Evolutionary conservation across 2,888 invertebrate genomes (phyloP).

Genomic region (Sinelater perroti): DNA sequence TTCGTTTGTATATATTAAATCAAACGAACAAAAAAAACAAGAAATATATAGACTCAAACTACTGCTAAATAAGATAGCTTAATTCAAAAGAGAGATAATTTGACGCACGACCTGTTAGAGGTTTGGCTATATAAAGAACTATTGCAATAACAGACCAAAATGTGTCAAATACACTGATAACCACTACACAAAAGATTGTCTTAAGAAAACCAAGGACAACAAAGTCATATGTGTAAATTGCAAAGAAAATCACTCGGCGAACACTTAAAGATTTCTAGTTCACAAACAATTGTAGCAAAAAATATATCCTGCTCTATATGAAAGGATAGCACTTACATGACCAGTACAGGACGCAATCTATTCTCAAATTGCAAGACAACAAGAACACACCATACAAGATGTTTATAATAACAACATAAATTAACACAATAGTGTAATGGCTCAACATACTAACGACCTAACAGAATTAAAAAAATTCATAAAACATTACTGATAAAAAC

Average conservation of each 20-base stretch:
- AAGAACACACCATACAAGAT: conserved; percentile 2
- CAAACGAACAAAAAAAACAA: too few species aligned
- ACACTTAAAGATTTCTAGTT: background rate
- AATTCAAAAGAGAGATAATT: too few species aligned
- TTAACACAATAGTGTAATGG: conserved; percentile 7
- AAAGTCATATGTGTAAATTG: conserved; percentile 2
- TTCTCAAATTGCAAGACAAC: background rate
- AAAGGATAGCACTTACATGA: background rate
- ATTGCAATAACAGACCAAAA: too few species aligned
- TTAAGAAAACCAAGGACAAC: conserved; percentile 3
- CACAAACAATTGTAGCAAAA: conserved; percentile 2
- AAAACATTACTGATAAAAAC: too few species aligned
- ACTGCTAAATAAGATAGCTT: too few species aligned
- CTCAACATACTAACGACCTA: background rate
- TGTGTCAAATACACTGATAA: conserved; percentile 2
- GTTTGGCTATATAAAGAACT: too few species aligned
- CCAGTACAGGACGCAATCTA: conserved; percentile 1
- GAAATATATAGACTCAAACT: too few species aligned
- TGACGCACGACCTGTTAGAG: too few species aligned
- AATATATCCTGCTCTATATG: background rate
- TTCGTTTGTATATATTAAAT: too few species aligned
- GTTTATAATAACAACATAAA: background rate
- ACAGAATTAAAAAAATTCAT: conserved; percentile 4
- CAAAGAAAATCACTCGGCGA: conserved; percentile 1
- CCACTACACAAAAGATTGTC: conserved; percentile 9